A percentile compares a stretch with the other conserved stretches of the same genome.
Evolutionary conservation across 2,888 invertebrate species (phyloP).

Genomic region (Drosophila birchii): DNA sequence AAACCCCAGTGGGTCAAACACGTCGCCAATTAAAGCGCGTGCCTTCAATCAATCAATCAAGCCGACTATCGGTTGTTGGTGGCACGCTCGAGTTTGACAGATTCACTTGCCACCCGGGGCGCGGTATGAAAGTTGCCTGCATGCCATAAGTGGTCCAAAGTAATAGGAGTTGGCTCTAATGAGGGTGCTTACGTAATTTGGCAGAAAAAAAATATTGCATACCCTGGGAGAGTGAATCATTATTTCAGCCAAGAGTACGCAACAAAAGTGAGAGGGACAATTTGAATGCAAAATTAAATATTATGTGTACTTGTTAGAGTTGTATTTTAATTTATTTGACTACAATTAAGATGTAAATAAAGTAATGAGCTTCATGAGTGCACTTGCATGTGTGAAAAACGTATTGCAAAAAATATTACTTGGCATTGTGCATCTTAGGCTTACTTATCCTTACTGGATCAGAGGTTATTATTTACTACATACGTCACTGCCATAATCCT

Average conservation of each 20-base stretch:
- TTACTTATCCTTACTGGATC: slow-evolving; percentile 4
- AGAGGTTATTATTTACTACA: slow-evolving; percentile 18
- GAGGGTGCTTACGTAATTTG: slow-evolving; percentile 20
- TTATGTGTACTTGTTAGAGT: not conserved
- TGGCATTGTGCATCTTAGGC: not conserved
- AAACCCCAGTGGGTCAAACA: slow-evolving; percentile 35
- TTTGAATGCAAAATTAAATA: not conserved
- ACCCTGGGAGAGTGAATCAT: not conserved
- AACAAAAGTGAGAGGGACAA: not conserved
- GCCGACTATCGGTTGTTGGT: slow-evolving; percentile 33
- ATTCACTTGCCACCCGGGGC: slow-evolving; percentile 52
- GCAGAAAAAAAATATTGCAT: slow-evolving; percentile 3
- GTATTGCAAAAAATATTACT: not conserved
- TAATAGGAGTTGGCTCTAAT: slow-evolving; percentile 30
- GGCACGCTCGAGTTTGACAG: slow-evolving; percentile 50
- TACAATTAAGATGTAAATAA: not conserved
- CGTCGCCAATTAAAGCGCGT: slow-evolving; percentile 49
- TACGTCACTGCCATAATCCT: no score
- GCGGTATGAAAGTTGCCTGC: slow-evolving; percentile 38
- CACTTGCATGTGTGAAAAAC: not conserved
- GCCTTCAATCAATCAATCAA: slow-evolving; percentile 47
- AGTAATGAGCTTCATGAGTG: not conserved
- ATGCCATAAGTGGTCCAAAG: slow-evolving; percentile 12
- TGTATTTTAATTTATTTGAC: not conserved
- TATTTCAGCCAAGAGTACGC: not conserved